A percentile compares a stretch with the other conserved stretches of the same genome.
Evolutionary conservation across 1,140 invertebrate species (phyloP).

Genomic region (Scaptodrosophila lebanonensis): DNA sequence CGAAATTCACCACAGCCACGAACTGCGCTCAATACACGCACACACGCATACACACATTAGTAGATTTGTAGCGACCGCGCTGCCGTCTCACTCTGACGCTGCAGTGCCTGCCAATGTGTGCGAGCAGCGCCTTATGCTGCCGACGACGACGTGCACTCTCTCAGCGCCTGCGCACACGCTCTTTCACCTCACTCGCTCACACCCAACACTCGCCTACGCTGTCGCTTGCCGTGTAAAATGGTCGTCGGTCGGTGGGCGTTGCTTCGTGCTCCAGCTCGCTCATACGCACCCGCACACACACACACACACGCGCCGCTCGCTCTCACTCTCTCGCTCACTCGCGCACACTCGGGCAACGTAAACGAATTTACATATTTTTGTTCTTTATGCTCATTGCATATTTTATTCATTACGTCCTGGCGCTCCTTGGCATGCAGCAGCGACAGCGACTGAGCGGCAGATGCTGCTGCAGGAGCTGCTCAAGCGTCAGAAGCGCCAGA

Average conservation of each 20-base stretch:
- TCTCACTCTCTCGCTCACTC: not conserved
- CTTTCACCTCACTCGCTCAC: constrained; percentile 33
- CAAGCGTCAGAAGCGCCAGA: too few relatives aligned
- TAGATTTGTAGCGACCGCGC: not conserved
- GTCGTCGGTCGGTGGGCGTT: constrained; percentile 59
- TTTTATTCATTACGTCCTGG: constrained; percentile 71
- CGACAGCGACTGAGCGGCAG: constrained; percentile 14
- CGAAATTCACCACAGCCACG: constrained; percentile 30
- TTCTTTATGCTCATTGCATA: constrained; percentile 69
- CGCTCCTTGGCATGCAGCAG: constrained; percentile 32
- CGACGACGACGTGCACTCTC: not conserved
- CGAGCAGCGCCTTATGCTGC: constrained; percentile 19
- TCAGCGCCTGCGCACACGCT: not conserved
- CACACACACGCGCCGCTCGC: not conserved
- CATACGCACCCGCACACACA: not conserved
- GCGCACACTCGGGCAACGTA: constrained; percentile 8
- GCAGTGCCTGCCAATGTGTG: constrained; percentile 9
- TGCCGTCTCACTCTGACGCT: not conserved
- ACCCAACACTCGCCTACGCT: constrained; percentile 9
- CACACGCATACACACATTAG: constrained; percentile 25
- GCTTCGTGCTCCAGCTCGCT: constrained; percentile 39
- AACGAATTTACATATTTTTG: constrained; percentile 67
- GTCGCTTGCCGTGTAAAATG: constrained; percentile 57
- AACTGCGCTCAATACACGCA: constrained; percentile 17
- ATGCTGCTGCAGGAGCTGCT: constrained; percentile 2